Conservation (phyloP, 2,113 vertebrate species). For the Nettapus auritus region DNA sequence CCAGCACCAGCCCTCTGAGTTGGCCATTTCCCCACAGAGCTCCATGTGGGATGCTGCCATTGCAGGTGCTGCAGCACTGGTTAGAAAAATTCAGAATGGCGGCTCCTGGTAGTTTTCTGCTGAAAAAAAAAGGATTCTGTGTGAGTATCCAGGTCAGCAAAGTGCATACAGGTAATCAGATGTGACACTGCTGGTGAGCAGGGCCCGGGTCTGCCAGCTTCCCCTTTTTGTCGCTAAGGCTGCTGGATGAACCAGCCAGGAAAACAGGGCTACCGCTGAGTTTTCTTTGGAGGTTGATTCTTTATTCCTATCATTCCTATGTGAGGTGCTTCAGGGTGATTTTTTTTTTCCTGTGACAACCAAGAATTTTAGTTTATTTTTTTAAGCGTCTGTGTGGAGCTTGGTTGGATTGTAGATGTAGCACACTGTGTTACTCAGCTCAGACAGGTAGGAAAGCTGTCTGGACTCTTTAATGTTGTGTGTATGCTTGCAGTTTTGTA, state of each 20-base stretch:
- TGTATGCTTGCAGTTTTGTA: not conserved
- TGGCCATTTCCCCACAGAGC: not conserved
- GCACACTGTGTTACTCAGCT: not conserved
- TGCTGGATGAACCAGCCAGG: not conserved
- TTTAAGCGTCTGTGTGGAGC: not conserved
- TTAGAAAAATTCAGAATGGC: rapidly evolving
- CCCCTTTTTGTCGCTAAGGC: not conserved
- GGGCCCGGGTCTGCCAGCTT: not conserved
- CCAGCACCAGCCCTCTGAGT: not conserved
- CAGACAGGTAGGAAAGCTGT: not conserved
- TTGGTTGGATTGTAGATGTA: not conserved
- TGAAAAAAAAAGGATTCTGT: not conserved
- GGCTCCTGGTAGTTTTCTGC: not conserved
- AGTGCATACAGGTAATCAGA: not conserved
- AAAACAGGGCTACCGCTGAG: not conserved
- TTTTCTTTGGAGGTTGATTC: slow-evolving; percentile 14
- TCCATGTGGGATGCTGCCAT: not conserved
- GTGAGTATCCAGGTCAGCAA: not conserved
- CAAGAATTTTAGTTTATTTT: not conserved
- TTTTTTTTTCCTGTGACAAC: not conserved
- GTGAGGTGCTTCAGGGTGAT: not conserved
- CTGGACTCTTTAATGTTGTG: not conserved
- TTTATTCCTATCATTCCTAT: not conserved
- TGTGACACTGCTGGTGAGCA: not conserved
- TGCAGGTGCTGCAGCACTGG: not conserved